phyloP scores from a whole-genome alignment of 2,888 invertebrate genomes.

The Hypselothyrea guttata region DNA sequence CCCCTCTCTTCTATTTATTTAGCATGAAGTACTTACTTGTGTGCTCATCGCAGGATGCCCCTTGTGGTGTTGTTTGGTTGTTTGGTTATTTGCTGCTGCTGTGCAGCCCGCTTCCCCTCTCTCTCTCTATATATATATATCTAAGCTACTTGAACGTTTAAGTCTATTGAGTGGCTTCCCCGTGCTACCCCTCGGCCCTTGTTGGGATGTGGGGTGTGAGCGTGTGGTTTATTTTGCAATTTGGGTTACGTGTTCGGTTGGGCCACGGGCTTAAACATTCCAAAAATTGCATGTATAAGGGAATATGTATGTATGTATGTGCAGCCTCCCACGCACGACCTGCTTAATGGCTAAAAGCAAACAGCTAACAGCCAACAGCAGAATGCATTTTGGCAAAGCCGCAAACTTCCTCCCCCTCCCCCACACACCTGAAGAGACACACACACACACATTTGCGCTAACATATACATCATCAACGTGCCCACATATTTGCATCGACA shows the following conservation, averaged over 20 bases:
- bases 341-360: slow-evolving; percentile 72
- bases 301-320: slow-evolving; percentile 41
- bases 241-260: slow-evolving; percentile 71
- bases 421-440: slow-evolving; percentile 14
- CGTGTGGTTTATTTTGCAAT: slow-evolving; percentile 72
- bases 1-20: no score
- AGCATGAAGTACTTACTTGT: no score
- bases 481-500: slow-evolving; percentile 29
- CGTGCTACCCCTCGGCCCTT: not conserved
- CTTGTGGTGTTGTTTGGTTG: slow-evolving; percentile 20
- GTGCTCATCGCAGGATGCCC: not conserved
- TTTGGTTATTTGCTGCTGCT: slow-evolving; percentile 19
- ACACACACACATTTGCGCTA: slow-evolving; percentile 18
- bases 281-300: slow-evolving; percentile 47
- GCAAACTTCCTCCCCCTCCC: slow-evolving; percentile 33
- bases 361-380: slow-evolving; percentile 63
- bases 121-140: no score
- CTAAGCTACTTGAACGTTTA: slow-evolving; percentile 54
- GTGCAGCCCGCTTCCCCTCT: slow-evolving; percentile 6
- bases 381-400: slow-evolving; percentile 68
- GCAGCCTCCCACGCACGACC: slow-evolving; percentile 35
- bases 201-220: slow-evolving; percentile 26
- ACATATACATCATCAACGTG: slow-evolving; percentile 55
- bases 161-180: slow-evolving; percentile 57
- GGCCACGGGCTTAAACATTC: slow-evolving; percentile 51